phyloP scores from a whole-genome alignment of 2,113 vertebrate genomes.

The Poecilia latipinna region DNA sequence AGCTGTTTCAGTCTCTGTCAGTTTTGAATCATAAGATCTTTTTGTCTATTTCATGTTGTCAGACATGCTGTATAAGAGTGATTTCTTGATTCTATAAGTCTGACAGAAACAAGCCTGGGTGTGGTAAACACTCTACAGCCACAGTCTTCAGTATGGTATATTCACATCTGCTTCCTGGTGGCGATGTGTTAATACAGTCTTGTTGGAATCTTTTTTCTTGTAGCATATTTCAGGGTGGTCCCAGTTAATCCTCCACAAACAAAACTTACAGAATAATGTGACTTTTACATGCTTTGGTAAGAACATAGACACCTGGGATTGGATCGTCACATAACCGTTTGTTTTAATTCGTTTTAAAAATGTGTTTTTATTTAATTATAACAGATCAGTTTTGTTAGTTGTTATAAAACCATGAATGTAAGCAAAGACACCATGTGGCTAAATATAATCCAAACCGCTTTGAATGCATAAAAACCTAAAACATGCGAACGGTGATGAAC shows the following conservation, averaged over 20 bases:
- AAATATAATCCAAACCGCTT: constrained; percentile 6
- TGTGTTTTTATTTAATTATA: background rate
- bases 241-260: no score
- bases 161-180: background rate
- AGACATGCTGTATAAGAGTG: no score
- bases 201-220: background rate
- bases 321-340: background rate
- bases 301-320: background rate
- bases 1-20: no score
- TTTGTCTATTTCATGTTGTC: no score
- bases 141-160: no score
- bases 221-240: no score
- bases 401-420: background rate
- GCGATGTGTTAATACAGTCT: background rate
- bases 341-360: background rate
- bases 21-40: no score
- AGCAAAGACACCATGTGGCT: background rate
- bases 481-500: constrained; percentile 8
- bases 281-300: background rate
- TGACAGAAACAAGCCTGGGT: no score
- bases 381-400: background rate
- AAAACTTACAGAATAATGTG: background rate
- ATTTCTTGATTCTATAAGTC: no score
- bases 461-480: constrained; percentile 5
- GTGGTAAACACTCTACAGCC: no score